These are phyloP conservation scores for Yponomeuta cagnagella DNA, from an alignment of 2,888 invertebrate species.

Conservation along the genomic window DNA sequence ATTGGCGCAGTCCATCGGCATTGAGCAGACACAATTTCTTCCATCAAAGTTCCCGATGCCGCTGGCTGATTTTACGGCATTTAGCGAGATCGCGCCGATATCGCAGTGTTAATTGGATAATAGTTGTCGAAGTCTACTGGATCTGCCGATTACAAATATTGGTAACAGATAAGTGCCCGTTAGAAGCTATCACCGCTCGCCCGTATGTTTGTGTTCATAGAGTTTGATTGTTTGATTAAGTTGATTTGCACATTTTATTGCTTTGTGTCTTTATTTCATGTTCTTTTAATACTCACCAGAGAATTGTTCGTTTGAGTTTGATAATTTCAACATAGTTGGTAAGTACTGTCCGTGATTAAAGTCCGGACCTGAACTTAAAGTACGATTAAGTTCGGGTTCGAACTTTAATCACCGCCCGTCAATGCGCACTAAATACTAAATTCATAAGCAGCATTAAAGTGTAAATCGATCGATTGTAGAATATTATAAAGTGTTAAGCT, in stretches of 20 bases:
- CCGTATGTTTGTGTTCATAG: slow-evolving; percentile 15
- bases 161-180: slow-evolving; percentile 17
- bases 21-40: slow-evolving; percentile 21
- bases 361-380: neutral
- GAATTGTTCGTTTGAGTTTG: too few species aligned
- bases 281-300: neutral
- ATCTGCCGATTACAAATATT: slow-evolving; percentile 16
- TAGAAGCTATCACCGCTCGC: slow-evolving; percentile 16
- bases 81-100: slow-evolving; percentile 34
- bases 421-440: slow-evolving; percentile 1
- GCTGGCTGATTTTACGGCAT: slow-evolving; percentile 34
- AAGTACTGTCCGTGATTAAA: neutral
- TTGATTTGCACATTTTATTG: neutral
- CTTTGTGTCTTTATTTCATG: neutral
- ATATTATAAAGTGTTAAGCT: slow-evolving; percentile 14
- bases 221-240: neutral
- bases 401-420: neutral
- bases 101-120: slow-evolving; percentile 42
- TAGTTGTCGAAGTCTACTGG: slow-evolving; percentile 23
- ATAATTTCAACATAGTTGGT: too few species aligned
- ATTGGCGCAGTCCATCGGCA: slow-evolving; percentile 9
- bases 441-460: slow-evolving; percentile 7
- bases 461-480: slow-evolving; percentile 11
- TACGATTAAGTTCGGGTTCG: neutral
- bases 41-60: slow-evolving; percentile 28